Evolutionary conservation across 2,797 vertebrate genomes (phyloP).

Genomic region (Argyrosomus regius): DNA sequence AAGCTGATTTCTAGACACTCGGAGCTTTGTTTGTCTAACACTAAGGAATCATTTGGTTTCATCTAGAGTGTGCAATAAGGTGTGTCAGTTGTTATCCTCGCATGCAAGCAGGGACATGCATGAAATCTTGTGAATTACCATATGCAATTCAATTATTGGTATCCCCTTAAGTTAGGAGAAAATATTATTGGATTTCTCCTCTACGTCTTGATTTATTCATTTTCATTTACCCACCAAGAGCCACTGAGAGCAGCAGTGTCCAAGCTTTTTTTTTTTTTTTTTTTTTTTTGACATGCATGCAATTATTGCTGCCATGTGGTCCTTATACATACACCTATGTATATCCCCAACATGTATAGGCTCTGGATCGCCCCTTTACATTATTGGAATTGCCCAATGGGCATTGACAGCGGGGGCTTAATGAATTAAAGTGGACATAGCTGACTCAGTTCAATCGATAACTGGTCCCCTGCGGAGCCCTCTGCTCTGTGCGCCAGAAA

Average conservation of each 20-base stretch:
- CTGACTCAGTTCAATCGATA: conserved; percentile 88
- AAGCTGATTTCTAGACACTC: conserved; percentile 18
- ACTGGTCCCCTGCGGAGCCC: conserved; percentile 76
- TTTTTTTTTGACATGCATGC: background rate
- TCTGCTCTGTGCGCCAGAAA: conserved; percentile 59
- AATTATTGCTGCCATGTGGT: conserved; percentile 35
- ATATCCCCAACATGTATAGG: conserved; percentile 56
- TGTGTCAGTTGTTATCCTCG: conserved; percentile 8
- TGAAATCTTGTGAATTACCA: conserved; percentile 29
- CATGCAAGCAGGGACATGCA: conserved; percentile 4
- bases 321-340: conserved; percentile 54
- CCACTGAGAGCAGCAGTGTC: background rate
- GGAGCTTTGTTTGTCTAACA: background rate
- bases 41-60: conserved; percentile 10
- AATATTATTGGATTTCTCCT: conserved; percentile 41
- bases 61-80: background rate
- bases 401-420: conserved; percentile 83
- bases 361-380: conserved; percentile 71
- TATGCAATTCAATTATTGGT: conserved; percentile 48
- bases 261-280: background rate
- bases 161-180: conserved; percentile 33
- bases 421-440: conserved; percentile 89
- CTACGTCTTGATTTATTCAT: conserved; percentile 42
- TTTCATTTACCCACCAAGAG: conserved; percentile 33
- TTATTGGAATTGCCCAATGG: conserved; percentile 86